Evolutionary conservation across 2,113 vertebrate species (phyloP).

Genomic region (Paraplagusia blochii): DNA sequence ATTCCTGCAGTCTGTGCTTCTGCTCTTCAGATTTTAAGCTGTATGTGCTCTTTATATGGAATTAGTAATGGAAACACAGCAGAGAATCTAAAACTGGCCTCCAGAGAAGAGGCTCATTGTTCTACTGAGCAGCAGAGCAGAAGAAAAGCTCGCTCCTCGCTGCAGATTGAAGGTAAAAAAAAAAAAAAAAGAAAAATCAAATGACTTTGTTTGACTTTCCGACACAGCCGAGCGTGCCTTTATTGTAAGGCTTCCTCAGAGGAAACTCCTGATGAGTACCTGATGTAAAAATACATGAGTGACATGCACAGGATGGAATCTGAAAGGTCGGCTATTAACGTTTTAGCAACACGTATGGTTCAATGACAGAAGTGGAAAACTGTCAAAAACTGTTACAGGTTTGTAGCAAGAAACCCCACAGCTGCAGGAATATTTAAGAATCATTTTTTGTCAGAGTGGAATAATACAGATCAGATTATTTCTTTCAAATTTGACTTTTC

Average conservation of each 20-base stretch:
- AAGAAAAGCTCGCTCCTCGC: not conserved
- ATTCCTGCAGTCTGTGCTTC: not conserved
- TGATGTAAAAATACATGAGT: slow-evolving; percentile 38
- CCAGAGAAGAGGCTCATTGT: slow-evolving; percentile 24
- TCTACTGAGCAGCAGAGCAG: slow-evolving; percentile 22
- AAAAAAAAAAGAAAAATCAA: no score
- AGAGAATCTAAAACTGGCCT: not conserved
- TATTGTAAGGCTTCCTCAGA: slow-evolving; percentile 48
- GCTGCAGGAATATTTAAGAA: not conserved
- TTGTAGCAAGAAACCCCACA: not conserved
- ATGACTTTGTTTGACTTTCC: slow-evolving; percentile 55
- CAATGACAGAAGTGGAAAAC: not conserved
- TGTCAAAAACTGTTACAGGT: not conserved
- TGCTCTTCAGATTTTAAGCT: slow-evolving; percentile 5
- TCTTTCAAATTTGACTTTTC: not conserved
- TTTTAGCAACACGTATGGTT: slow-evolving; percentile 3
- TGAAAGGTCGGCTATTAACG: slow-evolving; percentile 18
- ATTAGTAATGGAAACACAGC: slow-evolving; percentile 7
- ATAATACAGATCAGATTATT: no score
- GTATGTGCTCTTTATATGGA: slow-evolving; percentile 14
- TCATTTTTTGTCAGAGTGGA: no score
- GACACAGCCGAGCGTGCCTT: slow-evolving; percentile 39
- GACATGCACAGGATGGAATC: slow-evolving; percentile 35
- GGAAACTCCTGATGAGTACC: slow-evolving; percentile 40
- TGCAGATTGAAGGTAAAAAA: slow-evolving; percentile 42